Evolutionary conservation across 2,113 vertebrate species (phyloP).

Genomic region (Trematocara zebra): DNA sequence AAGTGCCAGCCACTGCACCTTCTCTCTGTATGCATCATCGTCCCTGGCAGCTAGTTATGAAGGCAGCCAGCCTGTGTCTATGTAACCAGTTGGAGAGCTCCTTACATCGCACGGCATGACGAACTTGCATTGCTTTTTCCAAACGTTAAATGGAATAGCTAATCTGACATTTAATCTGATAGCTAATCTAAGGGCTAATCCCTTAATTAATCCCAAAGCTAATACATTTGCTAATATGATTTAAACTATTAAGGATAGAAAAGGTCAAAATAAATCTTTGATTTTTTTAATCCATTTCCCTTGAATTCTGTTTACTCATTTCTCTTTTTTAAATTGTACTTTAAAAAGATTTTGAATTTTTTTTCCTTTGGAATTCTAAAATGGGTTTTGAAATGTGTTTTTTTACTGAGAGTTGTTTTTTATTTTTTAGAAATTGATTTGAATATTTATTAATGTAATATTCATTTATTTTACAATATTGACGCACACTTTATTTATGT

Average conservation of each 20-base stretch:
- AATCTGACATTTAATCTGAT: neutral
- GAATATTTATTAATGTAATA: neutral
- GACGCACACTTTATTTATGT: accelerated
- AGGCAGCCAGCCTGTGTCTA: neutral
- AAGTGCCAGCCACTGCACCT: neutral
- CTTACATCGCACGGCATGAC: neutral
- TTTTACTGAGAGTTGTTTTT: neutral
- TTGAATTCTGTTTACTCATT: neutral
- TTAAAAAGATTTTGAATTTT: accelerated
- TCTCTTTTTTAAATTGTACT: neutral
- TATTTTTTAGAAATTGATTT: neutral
- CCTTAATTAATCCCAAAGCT: neutral
- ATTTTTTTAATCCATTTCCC: neutral
- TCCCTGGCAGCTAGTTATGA: neutral
- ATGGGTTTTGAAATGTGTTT: neutral
- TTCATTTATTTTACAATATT: neutral
- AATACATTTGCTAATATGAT: accelerated
- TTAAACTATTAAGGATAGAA: no score
- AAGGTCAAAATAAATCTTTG: no score
- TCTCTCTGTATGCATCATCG: neutral
- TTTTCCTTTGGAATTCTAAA: neutral
- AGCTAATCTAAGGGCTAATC: neutral
- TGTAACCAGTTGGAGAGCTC: neutral
- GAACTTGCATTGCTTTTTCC: accelerated
- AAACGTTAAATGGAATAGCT: neutral